Conservation (phyloP, 1,140 invertebrate genomes). For the Holcopasites calliopsidis region DNA sequence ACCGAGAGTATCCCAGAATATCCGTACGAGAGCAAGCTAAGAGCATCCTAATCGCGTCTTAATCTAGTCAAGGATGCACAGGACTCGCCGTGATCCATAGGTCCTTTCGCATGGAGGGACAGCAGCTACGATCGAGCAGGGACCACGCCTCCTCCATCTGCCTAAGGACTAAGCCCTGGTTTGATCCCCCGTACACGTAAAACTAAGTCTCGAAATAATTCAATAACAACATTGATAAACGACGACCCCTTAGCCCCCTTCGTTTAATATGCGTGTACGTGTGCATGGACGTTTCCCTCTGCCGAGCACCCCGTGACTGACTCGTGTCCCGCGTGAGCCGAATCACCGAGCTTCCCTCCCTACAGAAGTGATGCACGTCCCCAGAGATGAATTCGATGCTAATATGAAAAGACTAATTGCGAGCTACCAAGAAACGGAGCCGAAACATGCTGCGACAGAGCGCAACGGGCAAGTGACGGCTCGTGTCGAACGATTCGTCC, state of each 20-base stretch:
- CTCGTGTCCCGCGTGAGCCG: slow-evolving; percentile 50
- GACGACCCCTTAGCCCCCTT: slow-evolving; percentile 47
- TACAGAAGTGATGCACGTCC: slow-evolving; percentile 39
- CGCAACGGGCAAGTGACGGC: background rate
- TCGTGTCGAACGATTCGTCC: slow-evolving; percentile 12
- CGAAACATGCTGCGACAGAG: slow-evolving; percentile 7
- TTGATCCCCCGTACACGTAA: slow-evolving; percentile 69
- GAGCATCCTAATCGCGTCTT: slow-evolving; percentile 72
- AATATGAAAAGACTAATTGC: slow-evolving; percentile 67
- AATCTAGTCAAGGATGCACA: slow-evolving; percentile 69
- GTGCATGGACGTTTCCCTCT: slow-evolving; percentile 24
- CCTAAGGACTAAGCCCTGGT: slow-evolving; percentile 65
- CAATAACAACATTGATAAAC: slow-evolving; percentile 73
- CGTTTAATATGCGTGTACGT: background rate
- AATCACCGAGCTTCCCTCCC: slow-evolving; percentile 52
- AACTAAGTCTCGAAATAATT: slow-evolving; percentile 77
- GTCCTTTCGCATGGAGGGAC: slow-evolving; percentile 26
- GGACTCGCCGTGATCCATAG: slow-evolving; percentile 18
- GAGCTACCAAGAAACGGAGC: slow-evolving; percentile 48
- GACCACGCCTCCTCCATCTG: slow-evolving; percentile 73
- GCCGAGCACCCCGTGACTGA: slow-evolving; percentile 30
- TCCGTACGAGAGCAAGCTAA: background rate
- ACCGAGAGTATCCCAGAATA: slow-evolving; percentile 11
- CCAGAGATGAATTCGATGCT: slow-evolving; percentile 69
- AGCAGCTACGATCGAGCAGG: slow-evolving; percentile 40